Evolutionary conservation across 2,113 vertebrate genomes (phyloP).

Genomic region (Eurystomus gularis): DNA sequence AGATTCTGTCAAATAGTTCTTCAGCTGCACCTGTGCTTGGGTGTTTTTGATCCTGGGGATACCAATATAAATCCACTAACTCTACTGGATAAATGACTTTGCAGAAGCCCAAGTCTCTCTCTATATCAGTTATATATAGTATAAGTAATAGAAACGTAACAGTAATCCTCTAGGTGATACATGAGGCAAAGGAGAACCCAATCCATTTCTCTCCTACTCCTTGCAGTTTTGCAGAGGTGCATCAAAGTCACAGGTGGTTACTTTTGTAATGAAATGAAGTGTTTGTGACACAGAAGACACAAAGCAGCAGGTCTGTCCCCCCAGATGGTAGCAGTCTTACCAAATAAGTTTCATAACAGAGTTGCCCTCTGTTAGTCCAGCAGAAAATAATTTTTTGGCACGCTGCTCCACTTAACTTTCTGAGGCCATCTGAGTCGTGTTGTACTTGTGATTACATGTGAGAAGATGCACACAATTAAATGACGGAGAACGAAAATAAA

Average conservation of each 20-base stretch:
- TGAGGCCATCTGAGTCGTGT: neutral
- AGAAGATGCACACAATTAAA: neutral
- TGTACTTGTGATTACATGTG: neutral
- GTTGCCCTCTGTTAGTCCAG: neutral
- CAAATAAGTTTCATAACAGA: neutral
- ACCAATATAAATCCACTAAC: neutral
- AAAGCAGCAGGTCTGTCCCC: neutral
- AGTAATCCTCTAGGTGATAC: neutral
- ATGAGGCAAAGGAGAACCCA: neutral
- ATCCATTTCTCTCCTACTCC: neutral
- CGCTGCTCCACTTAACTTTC: neutral
- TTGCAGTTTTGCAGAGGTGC: neutral
- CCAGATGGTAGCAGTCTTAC: neutral
- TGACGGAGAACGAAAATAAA: neutral
- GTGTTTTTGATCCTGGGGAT: neutral
- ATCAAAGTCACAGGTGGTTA: neutral
- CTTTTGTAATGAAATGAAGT: neutral
- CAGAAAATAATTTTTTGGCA: neutral
- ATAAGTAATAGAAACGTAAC: neutral
- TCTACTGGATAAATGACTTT: neutral
- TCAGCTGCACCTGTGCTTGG: neutral
- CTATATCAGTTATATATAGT: neutral
- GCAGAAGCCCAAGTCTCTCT: neutral
- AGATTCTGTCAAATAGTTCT: neutral
- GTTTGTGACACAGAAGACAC: neutral